phyloP scores from a whole-genome alignment of 2,888 invertebrate genomes.

The Oxytorus armatus region DNA sequence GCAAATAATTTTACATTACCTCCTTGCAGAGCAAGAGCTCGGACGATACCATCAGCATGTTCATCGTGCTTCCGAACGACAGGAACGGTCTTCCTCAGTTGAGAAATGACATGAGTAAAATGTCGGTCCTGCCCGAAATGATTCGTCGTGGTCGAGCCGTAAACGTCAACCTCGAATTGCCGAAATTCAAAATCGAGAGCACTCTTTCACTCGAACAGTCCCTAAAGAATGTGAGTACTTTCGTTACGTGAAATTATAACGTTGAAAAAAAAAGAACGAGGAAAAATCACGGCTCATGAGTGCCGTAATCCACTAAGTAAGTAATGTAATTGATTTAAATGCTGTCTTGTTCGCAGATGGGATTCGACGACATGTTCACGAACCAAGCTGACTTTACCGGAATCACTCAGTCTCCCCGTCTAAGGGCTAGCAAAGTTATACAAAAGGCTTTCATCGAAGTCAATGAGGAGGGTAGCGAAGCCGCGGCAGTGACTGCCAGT shows the following conservation, averaged over 20 bases:
- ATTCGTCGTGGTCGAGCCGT: constrained; percentile 78
- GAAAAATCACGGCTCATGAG: too few relatives aligned
- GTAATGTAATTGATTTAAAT: too few relatives aligned
- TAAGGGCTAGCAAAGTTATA: neutral
- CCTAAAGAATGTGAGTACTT: too few relatives aligned
- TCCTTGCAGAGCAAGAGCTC: too few relatives aligned
- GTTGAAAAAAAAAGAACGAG: too few relatives aligned
- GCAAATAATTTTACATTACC: too few relatives aligned
- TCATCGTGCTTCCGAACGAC: constrained; percentile 90
- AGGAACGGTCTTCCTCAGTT: constrained; percentile 88
- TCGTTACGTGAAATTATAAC: too few relatives aligned
- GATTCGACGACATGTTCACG: neutral
- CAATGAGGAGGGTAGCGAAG: neutral
- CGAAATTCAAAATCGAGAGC: constrained; percentile 92
- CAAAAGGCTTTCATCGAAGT: neutral
- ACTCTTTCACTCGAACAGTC: constrained; percentile 85
- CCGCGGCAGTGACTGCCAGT: too few relatives aligned
- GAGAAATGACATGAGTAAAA: constrained; percentile 86
- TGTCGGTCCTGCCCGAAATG: constrained; percentile 85
- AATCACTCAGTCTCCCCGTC: too few relatives aligned
- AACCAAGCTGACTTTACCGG: neutral
- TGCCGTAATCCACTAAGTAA: too few relatives aligned
- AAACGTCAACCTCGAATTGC: constrained; percentile 89
- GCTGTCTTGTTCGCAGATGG: neutral
- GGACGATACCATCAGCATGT: constrained; percentile 88